Evolutionary conservation across 2,797 vertebrate genomes (phyloP).

Genomic region (Cirrhinus molitorella): DNA sequence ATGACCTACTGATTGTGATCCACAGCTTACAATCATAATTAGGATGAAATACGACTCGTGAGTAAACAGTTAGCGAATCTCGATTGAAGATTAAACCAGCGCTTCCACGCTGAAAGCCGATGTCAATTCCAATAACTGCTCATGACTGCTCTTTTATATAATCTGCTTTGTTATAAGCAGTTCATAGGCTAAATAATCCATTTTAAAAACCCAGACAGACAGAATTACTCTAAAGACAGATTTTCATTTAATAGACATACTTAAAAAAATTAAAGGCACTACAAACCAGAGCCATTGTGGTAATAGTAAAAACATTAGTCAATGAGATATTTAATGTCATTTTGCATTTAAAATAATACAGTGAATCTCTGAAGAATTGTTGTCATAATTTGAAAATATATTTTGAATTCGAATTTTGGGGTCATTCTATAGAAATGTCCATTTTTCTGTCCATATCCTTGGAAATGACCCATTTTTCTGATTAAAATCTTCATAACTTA

Average conservation of each 20-base stretch:
- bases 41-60: neutral
- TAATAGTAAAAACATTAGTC: neutral
- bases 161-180: conserved; percentile 1
- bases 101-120: neutral
- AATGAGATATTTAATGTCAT: neutral
- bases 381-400: neutral
- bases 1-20: conserved; percentile 1
- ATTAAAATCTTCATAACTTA: neutral
- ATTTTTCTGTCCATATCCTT: no score
- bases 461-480: neutral
- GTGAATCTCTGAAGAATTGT: neutral
- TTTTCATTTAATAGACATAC: neutral
- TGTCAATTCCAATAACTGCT: neutral
- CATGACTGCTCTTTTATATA: neutral
- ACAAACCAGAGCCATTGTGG: neutral
- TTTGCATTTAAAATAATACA: neutral
- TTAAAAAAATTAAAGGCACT: neutral
- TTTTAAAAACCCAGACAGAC: neutral
- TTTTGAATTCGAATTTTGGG: neutral
- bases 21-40: conserved; percentile 17
- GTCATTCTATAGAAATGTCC: no score
- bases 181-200: neutral
- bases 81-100: conserved; percentile 4
- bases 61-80: neutral
- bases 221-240: conserved; percentile 8